Percentiles rank a stretch among this genome's conserved stretches.
Conservation (phyloP, 2,888 invertebrate genomes). For the Tridacna crocea region DNA sequence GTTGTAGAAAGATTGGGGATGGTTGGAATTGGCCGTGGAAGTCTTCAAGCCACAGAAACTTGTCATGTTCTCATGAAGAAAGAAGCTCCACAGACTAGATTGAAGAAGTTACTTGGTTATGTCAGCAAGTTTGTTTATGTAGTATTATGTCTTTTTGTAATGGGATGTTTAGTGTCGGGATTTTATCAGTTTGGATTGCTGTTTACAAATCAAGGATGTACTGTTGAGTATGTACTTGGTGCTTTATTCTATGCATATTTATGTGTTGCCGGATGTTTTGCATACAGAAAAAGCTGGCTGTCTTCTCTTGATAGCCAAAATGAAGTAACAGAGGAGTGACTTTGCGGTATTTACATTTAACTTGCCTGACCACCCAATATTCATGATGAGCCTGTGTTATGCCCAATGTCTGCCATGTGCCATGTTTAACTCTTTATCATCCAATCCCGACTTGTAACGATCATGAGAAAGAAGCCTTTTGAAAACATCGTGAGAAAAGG, state of each 20-base stretch:
- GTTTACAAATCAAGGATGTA: slow-evolving; percentile 20
- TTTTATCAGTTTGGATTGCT: slow-evolving; percentile 32
- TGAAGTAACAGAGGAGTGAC: too few species aligned
- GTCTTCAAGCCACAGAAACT: background rate
- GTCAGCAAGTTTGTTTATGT: slow-evolving; percentile 23
- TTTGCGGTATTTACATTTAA: too few species aligned
- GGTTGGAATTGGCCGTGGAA: background rate
- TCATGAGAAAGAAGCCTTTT: too few species aligned
- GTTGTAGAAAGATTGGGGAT: slow-evolving; percentile 42
- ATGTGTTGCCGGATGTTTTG: slow-evolving; percentile 61
- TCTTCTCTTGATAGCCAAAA: too few species aligned
- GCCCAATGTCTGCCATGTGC: too few species aligned
- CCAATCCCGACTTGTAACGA: too few species aligned
- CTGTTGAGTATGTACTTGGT: slow-evolving; percentile 43
- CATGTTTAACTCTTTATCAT: too few species aligned
- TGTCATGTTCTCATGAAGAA: background rate
- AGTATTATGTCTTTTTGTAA: slow-evolving; percentile 22
- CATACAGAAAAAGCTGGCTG: slow-evolving; percentile 51
- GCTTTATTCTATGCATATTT: slow-evolving; percentile 51
- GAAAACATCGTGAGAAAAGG: background rate
- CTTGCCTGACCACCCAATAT: too few species aligned
- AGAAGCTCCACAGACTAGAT: background rate
- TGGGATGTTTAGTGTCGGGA: slow-evolving; percentile 36
- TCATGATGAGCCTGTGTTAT: too few species aligned
- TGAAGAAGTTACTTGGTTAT: slow-evolving; percentile 3